phyloP scores from a whole-genome alignment of 1,140 invertebrate species.

The Drosophila dunni region DNA sequence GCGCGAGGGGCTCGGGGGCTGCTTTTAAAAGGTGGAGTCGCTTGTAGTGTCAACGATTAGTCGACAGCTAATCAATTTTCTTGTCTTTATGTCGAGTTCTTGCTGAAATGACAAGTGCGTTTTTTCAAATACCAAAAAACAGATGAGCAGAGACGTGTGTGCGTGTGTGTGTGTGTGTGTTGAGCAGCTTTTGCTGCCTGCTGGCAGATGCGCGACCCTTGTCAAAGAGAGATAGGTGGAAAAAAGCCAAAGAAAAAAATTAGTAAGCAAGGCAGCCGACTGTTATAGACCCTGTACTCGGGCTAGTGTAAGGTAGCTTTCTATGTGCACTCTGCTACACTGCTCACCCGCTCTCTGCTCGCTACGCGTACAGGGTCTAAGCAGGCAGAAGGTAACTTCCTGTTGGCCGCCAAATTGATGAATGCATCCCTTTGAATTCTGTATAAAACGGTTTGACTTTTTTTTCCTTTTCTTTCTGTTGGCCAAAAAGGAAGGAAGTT shows the following conservation, averaged over 20 bases:
- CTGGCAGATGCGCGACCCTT: constrained; percentile 72
- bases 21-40: constrained; percentile 24
- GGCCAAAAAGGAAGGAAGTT: constrained; percentile 56
- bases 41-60: constrained; percentile 74
- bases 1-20: neutral
- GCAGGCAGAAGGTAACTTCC: constrained; percentile 50
- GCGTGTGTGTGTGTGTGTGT: neutral
- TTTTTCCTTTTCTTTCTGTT: neutral
- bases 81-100: constrained; percentile 5
- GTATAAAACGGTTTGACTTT: no score
- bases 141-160: neutral
- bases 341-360: no score
- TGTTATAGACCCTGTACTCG: no score
- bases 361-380: neutral
- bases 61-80: constrained; percentile 76
- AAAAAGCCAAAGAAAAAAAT: constrained; percentile 7
- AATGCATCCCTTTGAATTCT: constrained; percentile 79
- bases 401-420: constrained; percentile 79
- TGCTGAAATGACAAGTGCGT: constrained; percentile 65
- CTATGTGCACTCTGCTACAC: no score
- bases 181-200: constrained; percentile 27
- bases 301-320: no score
- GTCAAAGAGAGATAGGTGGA: constrained; percentile 46
- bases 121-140: constrained; percentile 45
- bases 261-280: neutral